Percentiles rank a stretch among this genome's conserved stretches.
Conservation (phyloP, 2,888 invertebrate genomes). For the Drosophila kuntzei region DNA sequence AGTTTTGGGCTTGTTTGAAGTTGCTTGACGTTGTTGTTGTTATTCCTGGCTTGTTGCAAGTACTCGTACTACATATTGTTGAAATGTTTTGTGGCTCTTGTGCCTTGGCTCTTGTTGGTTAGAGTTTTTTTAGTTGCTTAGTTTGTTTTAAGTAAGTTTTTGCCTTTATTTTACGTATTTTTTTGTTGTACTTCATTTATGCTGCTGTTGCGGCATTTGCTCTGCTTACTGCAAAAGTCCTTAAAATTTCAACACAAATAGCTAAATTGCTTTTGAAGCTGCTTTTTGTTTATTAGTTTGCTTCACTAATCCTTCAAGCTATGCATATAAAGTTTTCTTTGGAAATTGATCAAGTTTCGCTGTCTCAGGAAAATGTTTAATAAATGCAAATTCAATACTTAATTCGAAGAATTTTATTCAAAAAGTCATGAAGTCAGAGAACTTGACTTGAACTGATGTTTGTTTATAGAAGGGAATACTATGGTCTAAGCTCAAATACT, state of each 20-base stretch:
- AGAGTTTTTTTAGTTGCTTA: slow-evolving; percentile 39
- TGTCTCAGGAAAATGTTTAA: slow-evolving; percentile 10
- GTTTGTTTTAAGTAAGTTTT: slow-evolving; percentile 46
- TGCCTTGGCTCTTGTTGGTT: slow-evolving; percentile 34
- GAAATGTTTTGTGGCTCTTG: slow-evolving; percentile 51
- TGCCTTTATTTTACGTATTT: slow-evolving; percentile 8
- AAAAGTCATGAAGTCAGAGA: slow-evolving; percentile 34
- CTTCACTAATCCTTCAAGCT: slow-evolving; percentile 19
- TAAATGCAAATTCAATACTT: slow-evolving; percentile 42
- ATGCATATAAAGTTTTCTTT: neutral
- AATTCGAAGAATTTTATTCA: slow-evolving; percentile 22
- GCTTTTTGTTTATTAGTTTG: slow-evolving; percentile 35
- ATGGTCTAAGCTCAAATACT: slow-evolving; percentile 26
- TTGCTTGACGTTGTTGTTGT: slow-evolving; percentile 21
- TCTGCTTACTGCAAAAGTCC: slow-evolving; percentile 9
- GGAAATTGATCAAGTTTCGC: slow-evolving; percentile 1
- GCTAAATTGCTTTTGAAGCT: slow-evolving; percentile 21
- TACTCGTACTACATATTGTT: slow-evolving; percentile 46
- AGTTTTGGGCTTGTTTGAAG: slow-evolving; percentile 38
- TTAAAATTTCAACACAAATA: slow-evolving; percentile 19
- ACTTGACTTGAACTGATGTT: slow-evolving; percentile 29
- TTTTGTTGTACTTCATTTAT: slow-evolving; percentile 29
- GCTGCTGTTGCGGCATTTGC: slow-evolving; percentile 30
- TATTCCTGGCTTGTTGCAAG: slow-evolving; percentile 39
- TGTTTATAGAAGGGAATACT: slow-evolving; percentile 22